Conservation (phyloP, 2,113 vertebrate genomes). For the Oceanites oceanicus region DNA sequence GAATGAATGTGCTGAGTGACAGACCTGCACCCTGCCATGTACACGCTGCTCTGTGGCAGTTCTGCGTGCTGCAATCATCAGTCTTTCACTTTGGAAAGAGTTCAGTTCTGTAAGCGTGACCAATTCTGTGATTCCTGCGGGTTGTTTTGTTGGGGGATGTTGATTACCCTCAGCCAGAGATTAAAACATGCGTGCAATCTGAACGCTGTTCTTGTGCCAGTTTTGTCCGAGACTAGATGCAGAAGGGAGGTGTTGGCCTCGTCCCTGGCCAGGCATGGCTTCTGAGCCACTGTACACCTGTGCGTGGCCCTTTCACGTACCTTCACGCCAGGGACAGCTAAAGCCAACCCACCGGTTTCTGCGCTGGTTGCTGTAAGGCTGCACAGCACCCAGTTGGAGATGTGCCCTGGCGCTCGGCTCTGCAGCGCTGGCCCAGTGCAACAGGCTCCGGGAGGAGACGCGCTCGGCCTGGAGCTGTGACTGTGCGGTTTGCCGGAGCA, state of each 20-base stretch:
- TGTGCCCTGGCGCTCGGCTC: background rate
- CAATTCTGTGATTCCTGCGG: background rate
- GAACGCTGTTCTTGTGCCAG: background rate
- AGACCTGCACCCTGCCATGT: background rate
- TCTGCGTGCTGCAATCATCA: accelerated
- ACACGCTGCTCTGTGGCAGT: accelerated
- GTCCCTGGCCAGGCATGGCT: background rate
- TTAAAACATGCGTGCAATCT: background rate
- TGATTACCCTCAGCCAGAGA: constrained; percentile 4
- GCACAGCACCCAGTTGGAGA: accelerated
- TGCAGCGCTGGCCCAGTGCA: background rate
- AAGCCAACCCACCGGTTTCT: background rate
- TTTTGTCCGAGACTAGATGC: background rate
- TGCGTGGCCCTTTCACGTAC: accelerated
- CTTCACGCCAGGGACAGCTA: accelerated
- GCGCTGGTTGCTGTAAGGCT: too few relatives aligned
- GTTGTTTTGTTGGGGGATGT: background rate
- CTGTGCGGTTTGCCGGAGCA: background rate
- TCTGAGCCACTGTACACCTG: background rate
- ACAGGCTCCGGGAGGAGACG: accelerated
- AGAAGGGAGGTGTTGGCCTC: too few relatives aligned
- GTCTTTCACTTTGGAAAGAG: background rate
- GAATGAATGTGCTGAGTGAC: accelerated
- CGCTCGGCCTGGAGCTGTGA: background rate
- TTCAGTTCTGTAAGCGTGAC: background rate